These are phyloP conservation scores for Geococcyx californianus DNA, from an alignment of 2,113 vertebrate species.

Conservation along the genomic window DNA sequence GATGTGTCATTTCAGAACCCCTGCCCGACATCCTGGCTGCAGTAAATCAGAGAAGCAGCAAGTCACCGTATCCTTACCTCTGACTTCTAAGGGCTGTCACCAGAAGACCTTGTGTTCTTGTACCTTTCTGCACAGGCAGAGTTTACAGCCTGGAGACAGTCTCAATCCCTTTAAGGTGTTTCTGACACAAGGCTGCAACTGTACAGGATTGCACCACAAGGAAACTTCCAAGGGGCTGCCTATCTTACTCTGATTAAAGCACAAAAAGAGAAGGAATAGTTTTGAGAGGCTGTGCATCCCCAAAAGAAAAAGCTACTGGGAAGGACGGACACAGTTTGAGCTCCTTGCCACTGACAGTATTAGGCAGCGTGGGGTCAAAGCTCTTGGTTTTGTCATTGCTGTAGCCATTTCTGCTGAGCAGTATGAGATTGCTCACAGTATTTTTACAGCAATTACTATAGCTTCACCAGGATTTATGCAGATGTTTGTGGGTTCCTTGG, in stretches of 20 bases:
- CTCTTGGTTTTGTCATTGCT: neutral
- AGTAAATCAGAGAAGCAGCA: neutral
- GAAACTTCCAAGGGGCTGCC: neutral
- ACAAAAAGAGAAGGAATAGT: neutral
- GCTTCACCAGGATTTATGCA: neutral
- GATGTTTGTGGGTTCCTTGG: neutral
- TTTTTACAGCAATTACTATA: neutral
- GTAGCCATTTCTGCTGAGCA: neutral
- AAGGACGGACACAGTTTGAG: neutral
- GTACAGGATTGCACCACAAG: neutral
- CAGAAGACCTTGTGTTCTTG: neutral
- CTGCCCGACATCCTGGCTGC: neutral
- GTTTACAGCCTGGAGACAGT: neutral
- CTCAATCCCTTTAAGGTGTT: neutral
- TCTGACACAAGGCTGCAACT: neutral
- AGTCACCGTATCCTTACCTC: neutral
- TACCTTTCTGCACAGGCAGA: neutral
- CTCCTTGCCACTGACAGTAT: neutral
- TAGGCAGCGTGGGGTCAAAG: neutral
- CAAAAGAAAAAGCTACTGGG: neutral
- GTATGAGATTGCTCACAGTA: neutral
- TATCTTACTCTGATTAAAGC: neutral
- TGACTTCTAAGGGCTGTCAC: neutral
- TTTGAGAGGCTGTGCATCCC: neutral
- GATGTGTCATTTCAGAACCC: neutral